Conservation (phyloP, 2,113 vertebrate species). For the Actenoides hombroni region DNA sequence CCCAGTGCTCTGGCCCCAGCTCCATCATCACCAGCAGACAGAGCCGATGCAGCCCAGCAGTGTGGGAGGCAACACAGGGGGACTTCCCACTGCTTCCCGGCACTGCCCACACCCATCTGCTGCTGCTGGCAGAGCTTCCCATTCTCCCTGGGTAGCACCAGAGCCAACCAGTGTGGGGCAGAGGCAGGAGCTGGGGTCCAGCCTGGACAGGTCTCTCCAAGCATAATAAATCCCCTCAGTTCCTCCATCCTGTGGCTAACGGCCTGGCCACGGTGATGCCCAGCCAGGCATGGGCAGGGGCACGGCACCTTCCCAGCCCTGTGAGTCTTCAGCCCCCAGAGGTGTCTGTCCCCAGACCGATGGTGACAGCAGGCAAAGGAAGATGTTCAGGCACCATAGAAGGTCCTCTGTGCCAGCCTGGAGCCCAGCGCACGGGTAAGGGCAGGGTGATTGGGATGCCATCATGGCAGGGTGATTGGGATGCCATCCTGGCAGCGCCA, state of each 20-base stretch:
- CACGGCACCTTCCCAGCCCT: no score
- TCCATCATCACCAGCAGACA: not conserved
- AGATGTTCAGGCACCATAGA: conserved; percentile 53
- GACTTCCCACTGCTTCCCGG: not conserved
- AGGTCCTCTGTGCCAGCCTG: conserved; percentile 61
- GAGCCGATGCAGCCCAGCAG: not conserved
- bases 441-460: not conserved
- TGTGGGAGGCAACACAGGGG: not conserved
- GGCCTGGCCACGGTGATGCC: not conserved
- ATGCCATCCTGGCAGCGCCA: accelerated
- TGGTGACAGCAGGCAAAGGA: not conserved
- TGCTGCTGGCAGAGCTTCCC: not conserved
- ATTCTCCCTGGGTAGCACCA: not conserved
- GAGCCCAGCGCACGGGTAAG: conserved; percentile 67
- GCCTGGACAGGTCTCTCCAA: not conserved
- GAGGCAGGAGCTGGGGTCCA: not conserved
- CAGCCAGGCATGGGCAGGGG: not conserved
- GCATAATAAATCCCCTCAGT: not conserved
- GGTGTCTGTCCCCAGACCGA: not conserved
- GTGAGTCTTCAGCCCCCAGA: not conserved
- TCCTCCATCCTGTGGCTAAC: not conserved
- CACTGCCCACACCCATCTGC: not conserved
- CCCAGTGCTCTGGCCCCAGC: no score
- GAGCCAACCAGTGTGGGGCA: no score
- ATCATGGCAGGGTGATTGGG: accelerated